Evolutionary conservation across 2,113 vertebrate genomes (phyloP).

Genomic region (Zosterops borbonicus): DNA sequence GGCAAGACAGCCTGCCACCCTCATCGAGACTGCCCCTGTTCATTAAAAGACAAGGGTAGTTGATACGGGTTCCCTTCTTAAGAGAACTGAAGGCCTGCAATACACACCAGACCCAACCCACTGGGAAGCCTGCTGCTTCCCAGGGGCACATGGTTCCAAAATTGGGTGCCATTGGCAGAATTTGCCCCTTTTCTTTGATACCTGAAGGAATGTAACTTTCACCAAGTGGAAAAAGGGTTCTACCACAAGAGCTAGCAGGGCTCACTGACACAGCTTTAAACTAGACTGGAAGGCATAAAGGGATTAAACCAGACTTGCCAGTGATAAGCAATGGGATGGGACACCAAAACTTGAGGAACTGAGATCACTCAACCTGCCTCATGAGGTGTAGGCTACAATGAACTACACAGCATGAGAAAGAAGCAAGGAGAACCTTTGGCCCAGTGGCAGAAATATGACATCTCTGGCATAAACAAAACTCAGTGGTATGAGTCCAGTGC

Average conservation of each 20-base stretch:
- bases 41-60: not conserved
- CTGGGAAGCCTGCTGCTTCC: not conserved
- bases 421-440: too few relatives aligned
- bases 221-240: not conserved
- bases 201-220: not conserved
- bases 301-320: too few relatives aligned
- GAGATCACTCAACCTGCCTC: too few relatives aligned
- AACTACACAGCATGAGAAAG: too few relatives aligned
- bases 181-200: too few relatives aligned
- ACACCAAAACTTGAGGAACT: too few relatives aligned
- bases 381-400: too few relatives aligned
- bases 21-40: fast-evolving
- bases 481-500: too few relatives aligned
- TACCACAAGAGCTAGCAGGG: not conserved
- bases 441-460: too few relatives aligned
- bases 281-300: not conserved
- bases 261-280: not conserved
- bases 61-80: too few relatives aligned
- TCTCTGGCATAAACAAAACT: too few relatives aligned
- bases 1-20: not conserved
- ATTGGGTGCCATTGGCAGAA: fast-evolving
- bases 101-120: not conserved
- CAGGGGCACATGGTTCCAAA: not conserved
- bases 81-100: fast-evolving
- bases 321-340: too few relatives aligned